Evolutionary conservation across 1,140 invertebrate genomes (phyloP).

Genomic region (Hestina assimilis): DNA sequence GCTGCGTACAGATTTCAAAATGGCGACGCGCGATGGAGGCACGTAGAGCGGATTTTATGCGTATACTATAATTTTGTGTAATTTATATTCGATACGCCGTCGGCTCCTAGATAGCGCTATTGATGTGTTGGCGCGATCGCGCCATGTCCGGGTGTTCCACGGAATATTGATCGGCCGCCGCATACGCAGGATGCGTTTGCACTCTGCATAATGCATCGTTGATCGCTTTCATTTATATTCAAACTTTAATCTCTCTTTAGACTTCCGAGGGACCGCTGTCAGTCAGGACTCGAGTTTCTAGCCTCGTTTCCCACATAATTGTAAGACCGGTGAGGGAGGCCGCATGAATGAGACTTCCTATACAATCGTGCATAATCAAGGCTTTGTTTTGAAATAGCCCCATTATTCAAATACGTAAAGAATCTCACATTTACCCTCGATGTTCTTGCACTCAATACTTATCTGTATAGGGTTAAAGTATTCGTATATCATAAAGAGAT

Average conservation of each 20-base stretch:
- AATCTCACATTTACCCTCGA: background rate
- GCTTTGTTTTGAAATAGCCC: background rate
- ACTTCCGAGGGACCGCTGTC: slow-evolving; percentile 22
- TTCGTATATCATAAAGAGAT: background rate
- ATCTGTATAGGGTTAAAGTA: background rate
- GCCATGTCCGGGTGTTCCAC: slow-evolving; percentile 52
- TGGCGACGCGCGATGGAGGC: slow-evolving; percentile 37
- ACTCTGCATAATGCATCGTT: slow-evolving; percentile 49
- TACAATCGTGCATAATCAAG: background rate
- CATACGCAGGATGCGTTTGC: slow-evolving; percentile 43
- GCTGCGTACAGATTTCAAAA: slow-evolving; percentile 43
- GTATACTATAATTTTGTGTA: slow-evolving; percentile 69
- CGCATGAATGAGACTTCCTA: background rate
- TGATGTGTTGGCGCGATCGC: slow-evolving; percentile 50
- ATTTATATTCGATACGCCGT: slow-evolving; percentile 70
- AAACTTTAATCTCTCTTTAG: slow-evolving; percentile 35
- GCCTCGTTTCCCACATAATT: slow-evolving; percentile 5
- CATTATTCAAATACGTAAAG: background rate
- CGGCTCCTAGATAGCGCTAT: slow-evolving; percentile 59
- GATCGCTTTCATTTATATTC: slow-evolving; percentile 40
- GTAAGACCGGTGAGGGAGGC: background rate
- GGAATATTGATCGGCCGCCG: slow-evolving; percentile 49
- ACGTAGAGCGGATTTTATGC: slow-evolving; percentile 58
- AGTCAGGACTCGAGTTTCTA: slow-evolving; percentile 6
- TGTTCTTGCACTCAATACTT: background rate